phyloP scores from a whole-genome alignment of 2,888 invertebrate species.

The Diabrotica balteata region DNA sequence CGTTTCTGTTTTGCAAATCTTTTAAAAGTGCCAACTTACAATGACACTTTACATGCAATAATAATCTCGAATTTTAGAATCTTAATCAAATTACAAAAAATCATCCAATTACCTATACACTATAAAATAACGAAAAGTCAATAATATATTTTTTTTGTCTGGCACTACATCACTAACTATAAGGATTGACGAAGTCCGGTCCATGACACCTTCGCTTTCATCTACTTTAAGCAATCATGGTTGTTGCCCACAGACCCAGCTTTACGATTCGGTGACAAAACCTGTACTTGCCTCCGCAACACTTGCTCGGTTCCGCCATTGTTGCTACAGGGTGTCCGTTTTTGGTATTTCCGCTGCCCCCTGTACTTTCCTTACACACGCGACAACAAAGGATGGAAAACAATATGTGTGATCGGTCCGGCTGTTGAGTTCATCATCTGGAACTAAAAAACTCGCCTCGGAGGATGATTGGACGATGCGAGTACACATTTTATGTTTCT shows the following conservation, averaged over 20 bases:
- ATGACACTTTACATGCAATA: no score
- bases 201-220: slow-evolving; percentile 35
- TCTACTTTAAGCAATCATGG: slow-evolving; percentile 37
- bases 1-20: no score
- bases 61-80: no score
- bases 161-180: no score
- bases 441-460: not conserved
- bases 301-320: slow-evolving; percentile 30
- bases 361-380: slow-evolving; percentile 5
- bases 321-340: slow-evolving; percentile 25
- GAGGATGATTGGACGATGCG: not conserved
- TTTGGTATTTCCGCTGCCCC: slow-evolving; percentile 25
- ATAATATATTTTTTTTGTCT: no score
- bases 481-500: no score
- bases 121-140: no score
- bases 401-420: no score
- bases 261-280: slow-evolving; percentile 37
- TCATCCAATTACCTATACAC: no score
- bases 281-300: slow-evolving; percentile 37
- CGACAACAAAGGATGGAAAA: not conserved
- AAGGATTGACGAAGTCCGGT: not conserved
- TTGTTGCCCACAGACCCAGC: slow-evolving; percentile 28
- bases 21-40: no score
- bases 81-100: no score
- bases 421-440: slow-evolving; percentile 3